Percentiles rank a stretch among this genome's conserved stretches.
Conservation (phyloP, 2,113 vertebrate genomes). For the Centrocercus urophasianus region DNA sequence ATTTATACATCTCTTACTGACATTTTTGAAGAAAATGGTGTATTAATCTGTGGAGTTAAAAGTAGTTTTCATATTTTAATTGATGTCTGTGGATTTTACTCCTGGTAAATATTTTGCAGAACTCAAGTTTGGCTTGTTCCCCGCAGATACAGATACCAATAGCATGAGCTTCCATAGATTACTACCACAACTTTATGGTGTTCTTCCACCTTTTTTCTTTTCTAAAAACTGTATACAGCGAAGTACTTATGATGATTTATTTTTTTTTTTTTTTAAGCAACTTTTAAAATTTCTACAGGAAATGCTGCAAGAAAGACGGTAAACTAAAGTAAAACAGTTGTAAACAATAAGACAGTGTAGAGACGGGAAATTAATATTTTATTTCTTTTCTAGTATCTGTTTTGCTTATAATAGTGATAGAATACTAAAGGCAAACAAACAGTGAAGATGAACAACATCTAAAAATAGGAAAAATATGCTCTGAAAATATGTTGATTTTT, state of each 20-base stretch:
- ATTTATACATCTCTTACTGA: accelerated
- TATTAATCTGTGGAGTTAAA: not conserved
- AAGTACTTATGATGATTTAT: not conserved
- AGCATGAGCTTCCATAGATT: not conserved
- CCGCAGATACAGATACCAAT: not conserved
- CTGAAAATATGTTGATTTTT: not conserved
- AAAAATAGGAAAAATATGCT: not conserved
- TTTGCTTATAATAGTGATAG: not conserved
- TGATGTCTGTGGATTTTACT: not conserved
- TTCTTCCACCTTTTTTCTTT: not conserved
- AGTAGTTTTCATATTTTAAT: not conserved
- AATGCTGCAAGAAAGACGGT: not conserved
- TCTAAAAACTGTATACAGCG: not conserved
- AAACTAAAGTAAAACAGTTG: not conserved
- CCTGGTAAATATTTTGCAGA: not conserved
- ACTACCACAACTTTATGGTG: not conserved
- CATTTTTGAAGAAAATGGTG: not conserved
- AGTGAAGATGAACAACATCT: not conserved
- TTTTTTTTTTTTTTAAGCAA: not conserved
- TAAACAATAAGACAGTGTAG: not conserved
- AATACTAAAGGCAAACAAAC: not conserved
- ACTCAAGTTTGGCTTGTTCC: not conserved
- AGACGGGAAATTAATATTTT: not conserved
- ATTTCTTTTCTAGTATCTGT: not conserved
- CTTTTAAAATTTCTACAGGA: not conserved